Evolutionary conservation across 2,888 invertebrate species (phyloP), one percentile per base, ranked within the genome.

Genomic region (Plagiodera versicolora): DNA sequence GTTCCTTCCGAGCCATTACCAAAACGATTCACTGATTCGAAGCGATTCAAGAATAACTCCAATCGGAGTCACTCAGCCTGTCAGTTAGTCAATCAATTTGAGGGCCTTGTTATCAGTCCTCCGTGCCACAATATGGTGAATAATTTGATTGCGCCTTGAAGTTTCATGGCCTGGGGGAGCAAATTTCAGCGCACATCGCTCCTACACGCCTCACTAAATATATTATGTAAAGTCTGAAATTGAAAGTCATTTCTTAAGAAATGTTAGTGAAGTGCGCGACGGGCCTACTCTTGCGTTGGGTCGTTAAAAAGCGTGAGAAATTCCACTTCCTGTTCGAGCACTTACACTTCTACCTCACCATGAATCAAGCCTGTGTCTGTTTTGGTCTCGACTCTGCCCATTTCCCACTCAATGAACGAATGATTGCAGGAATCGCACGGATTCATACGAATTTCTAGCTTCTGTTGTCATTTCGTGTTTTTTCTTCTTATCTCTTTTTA

Each of bases 181-280:
- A 73, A 75, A 76, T 76, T 75, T 74, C 70, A 67, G 69, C 39
- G n/a, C 70, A 71, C 73, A 70, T 39, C 67, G 68, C 66, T 67
- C 69, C 69, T n/a, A n/a, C 39, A 24, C 53, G 69, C 70, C 73
- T 72, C 72, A 75, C 75, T 76, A 77, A 78, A 78, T 77, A 77
- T 77, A 77, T 76, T 75, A 77, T 77, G 75, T 74, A 76, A 76
- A 77, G 75, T 76, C 75, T 76, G 74, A 77, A 78, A 78, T 77
- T 77, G 77, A 76, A 77, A 78, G 78, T 76, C 75, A 76, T 76
- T 76, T 74, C 71, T 74, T 74, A 75, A 75, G 72, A 70, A 73
- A 75, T 74, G 73, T 74, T 76, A 73, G 73, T 72, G 69, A 67
- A 72, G 71, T 70, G 66, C 62, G 67, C 64, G 67, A 63, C 63